Evolutionary conservation across 2,888 invertebrate species (phyloP), one percentile per base, ranked within the genome.

Genomic region (Lypha dubia): DNA sequence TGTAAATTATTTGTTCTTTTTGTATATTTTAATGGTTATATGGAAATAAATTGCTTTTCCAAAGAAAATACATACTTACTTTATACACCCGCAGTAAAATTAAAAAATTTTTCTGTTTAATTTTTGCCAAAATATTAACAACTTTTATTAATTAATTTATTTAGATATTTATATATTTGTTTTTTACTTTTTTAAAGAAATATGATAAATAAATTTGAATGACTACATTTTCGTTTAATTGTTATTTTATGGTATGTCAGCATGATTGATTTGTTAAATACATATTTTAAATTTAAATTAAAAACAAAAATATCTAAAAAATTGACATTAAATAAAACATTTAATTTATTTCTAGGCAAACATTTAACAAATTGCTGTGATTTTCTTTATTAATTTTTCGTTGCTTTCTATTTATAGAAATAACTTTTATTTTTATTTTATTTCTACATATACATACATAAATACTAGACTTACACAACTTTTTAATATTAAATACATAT

Each of bases 81-180:
- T 38, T 38, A 4, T 9, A 38, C 9, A 11, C 9, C 6, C 1
- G 7, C 1, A 32, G 7, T 17, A 11, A 58, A 58, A 65, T 65
- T 11, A 24, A 28, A 65, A 38, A 3, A 62, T 8, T 17, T 44
- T 11, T 35, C 49, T 65, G 15, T 41, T 67, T 67, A 13, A 15
- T 22, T 1, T 53, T 83, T 65, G 58, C 65, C 75, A 85, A 85
- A 77, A 85, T 80, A 68, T 62, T 79, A 83, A 80, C 82, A 82
- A 83, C 71, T 77, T 62, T 77, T 71, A 51, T 70, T 70, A 20
- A 51, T 70, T 70, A 20, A 53, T 49, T 60, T 44, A 35, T 74
- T 28, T 28, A 28, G 5, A 28, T 28, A 28, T 28, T 28, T 49
- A 28, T 15, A 51, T 53, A 44, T 24, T 56, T 75, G 41, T 62